Evolutionary conservation across 2,797 vertebrate genomes (phyloP).

Genomic region (Xenops minutus): DNA sequence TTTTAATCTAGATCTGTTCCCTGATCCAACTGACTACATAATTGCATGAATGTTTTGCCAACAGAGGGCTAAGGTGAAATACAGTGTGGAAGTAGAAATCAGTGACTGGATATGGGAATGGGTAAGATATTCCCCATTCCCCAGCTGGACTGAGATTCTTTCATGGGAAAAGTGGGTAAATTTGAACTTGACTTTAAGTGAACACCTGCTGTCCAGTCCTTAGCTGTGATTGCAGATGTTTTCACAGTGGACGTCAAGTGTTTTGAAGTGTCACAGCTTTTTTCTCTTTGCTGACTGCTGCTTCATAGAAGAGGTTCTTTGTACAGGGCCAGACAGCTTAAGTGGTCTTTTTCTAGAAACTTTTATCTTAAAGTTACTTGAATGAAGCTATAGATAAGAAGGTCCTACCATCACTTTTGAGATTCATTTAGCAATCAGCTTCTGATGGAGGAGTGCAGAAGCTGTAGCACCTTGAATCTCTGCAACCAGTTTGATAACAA

Average conservation of each 20-base stretch:
- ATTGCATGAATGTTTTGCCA: conserved; percentile 13
- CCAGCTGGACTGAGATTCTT: neutral
- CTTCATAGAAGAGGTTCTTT: neutral
- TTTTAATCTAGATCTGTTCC: conserved; percentile 39
- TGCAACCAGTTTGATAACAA: neutral
- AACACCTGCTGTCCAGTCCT: neutral
- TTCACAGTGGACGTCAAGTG: neutral
- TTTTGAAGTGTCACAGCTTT: neutral
- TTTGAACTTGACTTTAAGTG: neutral
- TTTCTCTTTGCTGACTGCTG: neutral
- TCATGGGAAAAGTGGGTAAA: neutral
- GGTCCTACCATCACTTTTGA: neutral
- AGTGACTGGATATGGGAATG: neutral
- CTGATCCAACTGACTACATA: conserved; percentile 4
- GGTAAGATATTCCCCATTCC: neutral
- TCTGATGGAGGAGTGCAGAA: neutral
- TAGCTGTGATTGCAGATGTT: neutral
- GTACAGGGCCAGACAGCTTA: neutral
- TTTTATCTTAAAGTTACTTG: neutral
- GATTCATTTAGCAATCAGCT: neutral
- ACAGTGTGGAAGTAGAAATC: neutral
- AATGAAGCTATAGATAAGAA: neutral
- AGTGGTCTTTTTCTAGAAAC: neutral
- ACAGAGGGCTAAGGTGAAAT: conserved; percentile 8
- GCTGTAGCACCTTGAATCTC: neutral